Conservation (phyloP, 92 coral and sea anemone genomes). For the Metridium senile region DNA sequence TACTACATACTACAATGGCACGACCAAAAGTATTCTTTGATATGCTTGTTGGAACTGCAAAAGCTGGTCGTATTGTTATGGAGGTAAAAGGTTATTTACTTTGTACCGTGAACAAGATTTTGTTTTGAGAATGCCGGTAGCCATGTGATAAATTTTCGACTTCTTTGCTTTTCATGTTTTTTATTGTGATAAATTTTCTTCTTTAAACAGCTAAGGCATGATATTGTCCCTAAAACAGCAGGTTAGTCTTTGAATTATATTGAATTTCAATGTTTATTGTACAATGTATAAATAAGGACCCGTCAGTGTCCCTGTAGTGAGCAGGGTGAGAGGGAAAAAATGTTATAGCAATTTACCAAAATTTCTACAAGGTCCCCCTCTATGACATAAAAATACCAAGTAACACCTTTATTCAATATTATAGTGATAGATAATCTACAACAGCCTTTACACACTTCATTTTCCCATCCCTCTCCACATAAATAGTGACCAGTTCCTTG, state of each 20-base stretch:
- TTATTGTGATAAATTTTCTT: background rate
- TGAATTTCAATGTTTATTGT: background rate
- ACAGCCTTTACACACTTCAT: too few relatives aligned
- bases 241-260: slow-evolving; percentile 47
- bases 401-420: too few relatives aligned
- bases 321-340: too few relatives aligned
- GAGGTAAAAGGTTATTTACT: slow-evolving; percentile 48
- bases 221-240: slow-evolving; percentile 91
- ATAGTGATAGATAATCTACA: too few relatives aligned
- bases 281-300: background rate
- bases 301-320: too few relatives aligned
- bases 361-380: too few relatives aligned
- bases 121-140: background rate
- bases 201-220: slow-evolving; percentile 64
- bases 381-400: too few relatives aligned
- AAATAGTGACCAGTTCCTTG: too few relatives aligned
- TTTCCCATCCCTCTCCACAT: too few relatives aligned
- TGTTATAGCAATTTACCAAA: too few relatives aligned
- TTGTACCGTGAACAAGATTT: too few relatives aligned
- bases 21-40: slow-evolving; percentile 72
- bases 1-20: slow-evolving; percentile 29
- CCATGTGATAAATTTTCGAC: background rate
- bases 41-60: slow-evolving; percentile 52
- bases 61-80: slow-evolving; percentile 74
- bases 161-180: background rate